Base-by-base conservation (phyloP, 2,113 vertebrate genomes). In the Leiothrix lutea region DNA sequence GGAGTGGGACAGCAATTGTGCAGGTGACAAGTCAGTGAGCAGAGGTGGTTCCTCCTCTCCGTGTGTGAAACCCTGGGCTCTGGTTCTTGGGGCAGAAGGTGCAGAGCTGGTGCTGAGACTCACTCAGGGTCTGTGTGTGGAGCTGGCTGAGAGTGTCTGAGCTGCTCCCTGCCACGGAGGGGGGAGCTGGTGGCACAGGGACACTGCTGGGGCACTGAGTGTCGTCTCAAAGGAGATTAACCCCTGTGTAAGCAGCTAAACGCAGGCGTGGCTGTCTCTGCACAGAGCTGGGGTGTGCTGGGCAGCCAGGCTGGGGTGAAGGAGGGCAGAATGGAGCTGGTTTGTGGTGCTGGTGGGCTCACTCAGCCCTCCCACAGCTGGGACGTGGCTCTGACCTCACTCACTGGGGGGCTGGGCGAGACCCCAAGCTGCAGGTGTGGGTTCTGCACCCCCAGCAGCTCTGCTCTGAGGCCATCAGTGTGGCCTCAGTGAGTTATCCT, bases 121-220 rank as follows among this genome's bases (percentile, higher is more conserved):
- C 20, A 1, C 20, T 36, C 25, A 2, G 70, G 15, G 53, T 5
- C 1, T 3, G 17, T 26, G 16, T 56, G 23, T 35, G 38, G 5
- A 3, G 0, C 24, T 38, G 54, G 26, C 28, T 11, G n/a, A 0
- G 5, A 4, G 15, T 8, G 13, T 14, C 60, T 38, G 42, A 35
- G 40, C 71, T 47, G 22, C 8, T 31, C 38, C 15, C 5, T 22
- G 20, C 19, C 24, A 11, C 8, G 58, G 15, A 44, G 42, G 53
- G 28, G 45, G 29, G 48, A 58, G 1, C 18, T 24, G 69, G 12
- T 45, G 54, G 45, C 64, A 54, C 25, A n/a, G 44, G 25, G 53
- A 8, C 15, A 0, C 3, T 29, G 7, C 26, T 28, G 67, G 75
- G 14, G 22, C 58, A 2, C 11, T 2, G 48, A 29, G 28, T 6